Base-by-base conservation (phyloP, 2,113 vertebrate genomes). In the Willisornis vidua region DNA sequence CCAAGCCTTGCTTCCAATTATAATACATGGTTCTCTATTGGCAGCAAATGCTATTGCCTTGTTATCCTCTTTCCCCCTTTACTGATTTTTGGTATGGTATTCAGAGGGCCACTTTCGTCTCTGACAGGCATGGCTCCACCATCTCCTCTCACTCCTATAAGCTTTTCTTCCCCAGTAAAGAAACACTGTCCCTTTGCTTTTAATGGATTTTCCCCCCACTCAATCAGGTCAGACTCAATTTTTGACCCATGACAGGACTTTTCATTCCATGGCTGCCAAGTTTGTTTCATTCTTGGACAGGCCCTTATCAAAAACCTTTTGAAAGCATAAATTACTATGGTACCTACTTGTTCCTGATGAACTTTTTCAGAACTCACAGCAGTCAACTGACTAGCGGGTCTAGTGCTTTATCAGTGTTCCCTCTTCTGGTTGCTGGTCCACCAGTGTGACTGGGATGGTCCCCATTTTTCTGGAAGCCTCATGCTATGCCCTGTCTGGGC, bases 381-480 rank as follows among this genome's bases (percentile, higher is more conserved):
- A 91, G 37, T 73, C 73, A 67, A 2, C 25, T 45, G 48, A 61
- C 65, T 63, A 65, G 61, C 2, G 5, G 19, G 45, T 65, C 31
- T 51, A 7, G 8, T 51, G 43, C 33, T 72, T 41, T 12, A 14
- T 26, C 31, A 23, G 14, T 52, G 24, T 39, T 71, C 39, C 23
- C 76, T 68, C 70, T 0, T 0, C n/a, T 33, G 45, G 28, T 22
- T 41, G 54, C 74, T 61, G 31, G 9, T 39, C 63, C 1, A 3
- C 20, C 1, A 4, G 25, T 3, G 2, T 0, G 4, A 54, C 43
- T 3, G 2, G 39, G 39, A 51, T 0, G 2, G 54, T 52, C 35
- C 49, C 71, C 3, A 0, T 79, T 87, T 94, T 37, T 62, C 73
- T 65, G 33, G 45, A 84, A 92, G 54, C 67, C 39, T 63, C 1